Conservation (phyloP, 2,797 vertebrate species). For the Anniella stebbinsi region DNA sequence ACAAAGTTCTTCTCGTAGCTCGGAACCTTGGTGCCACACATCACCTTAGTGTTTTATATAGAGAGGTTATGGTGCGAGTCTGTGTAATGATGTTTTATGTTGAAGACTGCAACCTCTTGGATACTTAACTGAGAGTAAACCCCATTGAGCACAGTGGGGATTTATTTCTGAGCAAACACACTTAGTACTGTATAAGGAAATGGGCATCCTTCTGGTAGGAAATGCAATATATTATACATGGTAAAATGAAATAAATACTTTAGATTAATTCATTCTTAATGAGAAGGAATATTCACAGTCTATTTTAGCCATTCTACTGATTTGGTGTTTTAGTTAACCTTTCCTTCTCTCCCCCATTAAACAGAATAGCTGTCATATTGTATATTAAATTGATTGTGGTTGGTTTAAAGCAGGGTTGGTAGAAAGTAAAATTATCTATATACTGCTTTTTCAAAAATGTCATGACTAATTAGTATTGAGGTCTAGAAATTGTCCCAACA, state of each 20-base stretch:
- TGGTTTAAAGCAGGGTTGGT: constrained; percentile 7
- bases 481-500: constrained; percentile 10
- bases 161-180: background rate
- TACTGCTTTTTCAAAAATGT: background rate
- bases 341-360: constrained; percentile 39
- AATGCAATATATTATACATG: background rate
- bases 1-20: too few relatives aligned
- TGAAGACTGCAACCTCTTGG: background rate
- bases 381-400: constrained; percentile 6
- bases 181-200: too few relatives aligned
- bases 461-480: background rate
- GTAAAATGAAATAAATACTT: background rate
- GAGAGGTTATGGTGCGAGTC: background rate
- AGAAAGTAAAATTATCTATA: constrained; percentile 13
- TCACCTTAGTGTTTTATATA: too few relatives aligned
- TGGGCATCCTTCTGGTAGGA: background rate
- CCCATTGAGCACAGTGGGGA: too few relatives aligned
- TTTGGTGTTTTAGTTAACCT: constrained; percentile 35
- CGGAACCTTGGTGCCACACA: too few relatives aligned
- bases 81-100: background rate
- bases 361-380: constrained; percentile 27
- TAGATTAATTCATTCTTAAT: background rate
- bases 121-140: background rate
- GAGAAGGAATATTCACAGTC: background rate
- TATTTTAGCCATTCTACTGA: background rate